Percentiles rank a stretch among this genome's conserved stretches.
phyloP scores from a whole-genome alignment of 2,113 vertebrate genomes.

The Albula goreensis region DNA sequence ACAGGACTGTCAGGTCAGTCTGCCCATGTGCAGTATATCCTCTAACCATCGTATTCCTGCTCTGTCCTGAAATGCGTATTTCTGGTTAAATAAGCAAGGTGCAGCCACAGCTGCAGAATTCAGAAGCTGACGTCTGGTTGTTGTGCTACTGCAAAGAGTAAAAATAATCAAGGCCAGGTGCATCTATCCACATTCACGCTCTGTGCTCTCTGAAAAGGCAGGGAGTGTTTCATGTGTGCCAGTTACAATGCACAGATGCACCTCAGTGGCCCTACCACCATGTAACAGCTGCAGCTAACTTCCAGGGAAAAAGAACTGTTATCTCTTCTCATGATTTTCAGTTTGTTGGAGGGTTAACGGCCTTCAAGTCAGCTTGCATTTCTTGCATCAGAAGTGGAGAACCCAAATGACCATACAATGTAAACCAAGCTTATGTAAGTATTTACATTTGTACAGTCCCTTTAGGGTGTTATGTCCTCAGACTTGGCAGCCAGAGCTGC shows the following conservation, averaged over 20 bases:
- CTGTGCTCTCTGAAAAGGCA: not conserved
- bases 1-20: not conserved
- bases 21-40: conserved; percentile 8
- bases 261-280: no score
- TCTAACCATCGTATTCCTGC: not conserved
- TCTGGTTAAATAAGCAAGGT: not conserved
- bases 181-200: conserved; percentile 40
- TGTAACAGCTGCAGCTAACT: no score
- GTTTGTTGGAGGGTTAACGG: no score
- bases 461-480: conserved; percentile 43
- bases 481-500: not conserved
- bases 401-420: no score
- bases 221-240: no score
- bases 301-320: no score
- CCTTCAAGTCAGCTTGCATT: not conserved
- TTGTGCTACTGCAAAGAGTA: conserved; percentile 7
- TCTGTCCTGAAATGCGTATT: not conserved
- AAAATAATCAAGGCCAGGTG: conserved; percentile 16
- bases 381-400: not conserved
- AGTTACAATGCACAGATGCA: no score
- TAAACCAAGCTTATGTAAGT: not conserved
- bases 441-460: not conserved
- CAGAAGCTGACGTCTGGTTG: conserved; percentile 30
- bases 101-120: not conserved
- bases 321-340: no score